phyloP scores from a whole-genome alignment of 2,797 vertebrate species.

The Clamator glandarius region DNA sequence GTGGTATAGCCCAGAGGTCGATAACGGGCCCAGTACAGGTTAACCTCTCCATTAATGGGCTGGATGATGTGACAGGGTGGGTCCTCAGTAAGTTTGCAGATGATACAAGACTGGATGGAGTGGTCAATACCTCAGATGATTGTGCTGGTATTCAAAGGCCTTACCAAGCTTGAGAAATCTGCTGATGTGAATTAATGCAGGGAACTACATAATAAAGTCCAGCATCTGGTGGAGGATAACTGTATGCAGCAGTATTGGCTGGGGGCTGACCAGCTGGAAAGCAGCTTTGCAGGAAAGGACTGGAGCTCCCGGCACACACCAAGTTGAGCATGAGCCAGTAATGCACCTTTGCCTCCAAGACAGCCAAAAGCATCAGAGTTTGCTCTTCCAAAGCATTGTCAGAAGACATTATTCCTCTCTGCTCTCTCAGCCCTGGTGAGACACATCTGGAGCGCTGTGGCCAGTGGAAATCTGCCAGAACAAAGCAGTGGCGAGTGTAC shows the following conservation, averaged over 20 bases:
- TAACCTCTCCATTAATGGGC: background rate
- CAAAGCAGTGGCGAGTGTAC: background rate
- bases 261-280: rapidly evolving
- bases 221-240: background rate
- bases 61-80: background rate
- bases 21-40: background rate
- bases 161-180: background rate
- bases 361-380: background rate
- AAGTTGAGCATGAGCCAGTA: background rate
- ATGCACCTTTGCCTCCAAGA: slow-evolving; percentile 3
- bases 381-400: background rate
- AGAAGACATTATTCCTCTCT: no score
- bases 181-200: rapidly evolving
- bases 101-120: background rate
- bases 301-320: background rate
- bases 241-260: rapidly evolving
- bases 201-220: background rate
- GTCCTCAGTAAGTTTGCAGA: background rate
- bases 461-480: rapidly evolving
- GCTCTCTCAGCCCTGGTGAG: background rate
- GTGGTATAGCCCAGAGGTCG: rapidly evolving
- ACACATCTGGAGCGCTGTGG: background rate
- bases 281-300: background rate
- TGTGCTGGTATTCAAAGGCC: background rate
- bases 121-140: rapidly evolving